These are phyloP conservation scores for Rutpela maculata DNA, from an alignment of 2,888 invertebrate species.

Conservation along the genomic window DNA sequence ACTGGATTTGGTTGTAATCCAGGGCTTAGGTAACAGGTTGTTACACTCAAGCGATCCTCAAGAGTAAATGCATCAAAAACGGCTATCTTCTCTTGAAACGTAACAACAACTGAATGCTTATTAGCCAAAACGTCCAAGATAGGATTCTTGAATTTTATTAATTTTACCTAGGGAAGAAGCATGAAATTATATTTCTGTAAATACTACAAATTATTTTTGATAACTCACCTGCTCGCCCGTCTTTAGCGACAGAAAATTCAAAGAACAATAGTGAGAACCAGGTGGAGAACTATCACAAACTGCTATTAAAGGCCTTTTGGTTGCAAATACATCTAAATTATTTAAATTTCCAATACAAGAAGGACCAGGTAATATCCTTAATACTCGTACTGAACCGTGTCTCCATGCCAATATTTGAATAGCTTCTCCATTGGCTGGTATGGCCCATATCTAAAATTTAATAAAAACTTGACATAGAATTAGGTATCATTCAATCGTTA, in stretches of 20 bases:
- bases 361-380: slow-evolving; percentile 91
- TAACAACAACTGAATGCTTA: slow-evolving; percentile 89
- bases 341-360: slow-evolving; percentile 70
- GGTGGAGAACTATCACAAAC: slow-evolving; percentile 91
- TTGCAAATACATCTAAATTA: slow-evolving; percentile 82
- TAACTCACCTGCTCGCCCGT: slow-evolving; percentile 84
- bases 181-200: background rate
- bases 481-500: too few relatives aligned
- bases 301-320: slow-evolving; percentile 92
- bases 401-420: slow-evolving; percentile 96
- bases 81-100: slow-evolving; percentile 92
- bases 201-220: background rate
- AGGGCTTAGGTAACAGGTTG: slow-evolving; percentile 92
- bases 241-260: slow-evolving; percentile 89
- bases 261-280: slow-evolving; percentile 85
- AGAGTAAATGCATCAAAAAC: slow-evolving; percentile 93
- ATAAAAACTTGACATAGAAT: too few relatives aligned
- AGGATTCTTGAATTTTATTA: slow-evolving; percentile 93
- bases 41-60: slow-evolving; percentile 90
- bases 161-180: slow-evolving; percentile 81
- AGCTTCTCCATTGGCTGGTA: slow-evolving; percentile 93
- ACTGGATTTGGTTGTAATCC: slow-evolving; percentile 89
- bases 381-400: slow-evolving; percentile 89
- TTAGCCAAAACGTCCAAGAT: slow-evolving; percentile 93
- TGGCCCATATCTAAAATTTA: slow-evolving; percentile 84